A percentile compares a stretch with the other conserved stretches of the same genome.
Conservation (phyloP, 2,797 vertebrate genomes). For the Darevskia mixta region DNA sequence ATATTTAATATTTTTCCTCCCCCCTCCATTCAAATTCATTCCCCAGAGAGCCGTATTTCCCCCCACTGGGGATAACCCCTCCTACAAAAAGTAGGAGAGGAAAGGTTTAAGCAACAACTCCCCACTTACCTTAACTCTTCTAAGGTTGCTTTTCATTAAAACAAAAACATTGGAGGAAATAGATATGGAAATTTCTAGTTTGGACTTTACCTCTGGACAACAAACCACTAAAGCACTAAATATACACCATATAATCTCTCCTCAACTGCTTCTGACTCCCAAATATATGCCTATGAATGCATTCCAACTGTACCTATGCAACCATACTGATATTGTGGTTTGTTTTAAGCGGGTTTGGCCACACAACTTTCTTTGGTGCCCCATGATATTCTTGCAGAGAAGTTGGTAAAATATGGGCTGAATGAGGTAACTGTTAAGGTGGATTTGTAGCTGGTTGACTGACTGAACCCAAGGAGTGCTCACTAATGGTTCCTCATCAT, state of each 20-base stretch:
- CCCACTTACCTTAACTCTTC: not conserved
- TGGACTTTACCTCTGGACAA: too few relatives aligned
- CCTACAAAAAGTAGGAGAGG: too few relatives aligned
- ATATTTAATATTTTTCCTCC: not conserved
- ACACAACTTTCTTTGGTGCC: too few relatives aligned
- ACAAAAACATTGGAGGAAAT: not conserved
- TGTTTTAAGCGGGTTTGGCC: not conserved
- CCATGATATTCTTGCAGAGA: too few relatives aligned
- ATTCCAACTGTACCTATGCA: not conserved
- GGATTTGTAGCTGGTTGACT: too few relatives aligned
- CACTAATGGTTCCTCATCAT: too few relatives aligned
- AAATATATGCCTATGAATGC: not conserved
- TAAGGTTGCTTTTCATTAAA: not conserved
- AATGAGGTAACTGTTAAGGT: too few relatives aligned
- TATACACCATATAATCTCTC: too few relatives aligned
- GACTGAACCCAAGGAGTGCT: too few relatives aligned
- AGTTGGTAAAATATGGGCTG: too few relatives aligned
- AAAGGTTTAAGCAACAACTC: not conserved
- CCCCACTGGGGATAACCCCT: not conserved
- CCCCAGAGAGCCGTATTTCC: not conserved
- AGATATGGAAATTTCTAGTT: not conserved
- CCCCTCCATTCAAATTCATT: not conserved
- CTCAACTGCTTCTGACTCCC: not conserved
- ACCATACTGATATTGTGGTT: not conserved
- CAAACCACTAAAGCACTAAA: too few relatives aligned